Evolutionary conservation across 2,113 vertebrate species (phyloP).

Genomic region (Machaerirhynchus nigripectus): DNA sequence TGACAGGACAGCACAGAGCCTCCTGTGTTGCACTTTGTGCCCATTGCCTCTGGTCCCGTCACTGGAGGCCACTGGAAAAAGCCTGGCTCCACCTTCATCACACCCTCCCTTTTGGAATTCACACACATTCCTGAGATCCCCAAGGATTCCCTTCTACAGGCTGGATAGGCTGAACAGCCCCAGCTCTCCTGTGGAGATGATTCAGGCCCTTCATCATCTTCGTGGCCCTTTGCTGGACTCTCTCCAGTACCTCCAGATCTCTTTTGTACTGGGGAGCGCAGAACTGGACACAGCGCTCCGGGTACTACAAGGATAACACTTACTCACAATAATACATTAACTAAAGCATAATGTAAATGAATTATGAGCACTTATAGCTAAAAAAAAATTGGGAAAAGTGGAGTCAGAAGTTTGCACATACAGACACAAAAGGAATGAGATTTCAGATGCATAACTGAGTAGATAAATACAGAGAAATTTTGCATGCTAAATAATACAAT

Average conservation of each 20-base stretch:
- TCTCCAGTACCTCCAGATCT: not conserved
- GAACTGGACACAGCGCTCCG: not conserved
- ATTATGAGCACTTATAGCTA: not conserved
- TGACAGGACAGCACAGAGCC: not conserved
- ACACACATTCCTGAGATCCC: too few species aligned
- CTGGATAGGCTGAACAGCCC: not conserved
- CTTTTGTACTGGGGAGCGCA: not conserved
- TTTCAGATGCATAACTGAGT: not conserved
- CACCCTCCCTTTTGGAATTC: not conserved
- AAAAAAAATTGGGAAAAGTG: not conserved
- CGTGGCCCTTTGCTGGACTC: not conserved
- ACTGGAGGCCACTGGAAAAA: not conserved
- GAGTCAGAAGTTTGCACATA: not conserved
- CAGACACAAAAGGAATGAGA: not conserved
- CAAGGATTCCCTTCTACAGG: not conserved
- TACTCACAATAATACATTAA: not conserved
- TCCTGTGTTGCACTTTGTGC: not conserved
- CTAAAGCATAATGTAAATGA: not conserved
- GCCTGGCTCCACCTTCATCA: not conserved
- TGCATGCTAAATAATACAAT: not conserved
- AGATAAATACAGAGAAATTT: not conserved
- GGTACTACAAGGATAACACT: not conserved
- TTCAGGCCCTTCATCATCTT: not conserved
- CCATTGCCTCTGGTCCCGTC: not conserved
- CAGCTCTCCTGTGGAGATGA: not conserved